These are phyloP conservation scores for Scarus forsteni DNA, from an alignment of 2,797 vertebrate genomes.

Conservation along the genomic window DNA sequence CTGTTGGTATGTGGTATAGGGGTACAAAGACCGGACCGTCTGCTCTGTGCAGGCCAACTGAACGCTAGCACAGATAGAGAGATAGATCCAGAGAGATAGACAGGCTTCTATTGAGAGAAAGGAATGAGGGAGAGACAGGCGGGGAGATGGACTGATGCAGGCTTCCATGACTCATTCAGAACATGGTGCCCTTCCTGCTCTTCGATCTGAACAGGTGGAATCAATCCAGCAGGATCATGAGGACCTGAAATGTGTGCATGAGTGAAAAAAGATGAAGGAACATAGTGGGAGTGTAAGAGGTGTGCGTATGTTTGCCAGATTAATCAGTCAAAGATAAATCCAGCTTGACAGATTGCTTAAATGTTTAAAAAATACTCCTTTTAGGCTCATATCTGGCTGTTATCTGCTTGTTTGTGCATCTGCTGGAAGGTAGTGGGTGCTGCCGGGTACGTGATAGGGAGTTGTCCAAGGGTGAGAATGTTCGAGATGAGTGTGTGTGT, in stretches of 20 bases:
- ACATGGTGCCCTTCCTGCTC: constrained; percentile 60
- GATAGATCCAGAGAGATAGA: constrained; percentile 13
- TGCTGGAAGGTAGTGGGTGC: constrained; percentile 66
- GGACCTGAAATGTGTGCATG: constrained; percentile 11
- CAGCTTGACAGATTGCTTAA: background rate
- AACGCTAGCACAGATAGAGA: background rate
- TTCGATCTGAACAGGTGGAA: constrained; percentile 69
- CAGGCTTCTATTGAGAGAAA: constrained; percentile 33
- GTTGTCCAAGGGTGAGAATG: constrained; percentile 56
- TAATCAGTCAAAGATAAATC: constrained; percentile 40
- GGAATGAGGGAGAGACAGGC: constrained; percentile 15
- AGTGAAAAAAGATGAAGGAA: constrained; percentile 16
- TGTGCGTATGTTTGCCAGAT: constrained; percentile 43
- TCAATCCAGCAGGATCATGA: constrained; percentile 34
- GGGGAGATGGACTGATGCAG: constrained; percentile 38
- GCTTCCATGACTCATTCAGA: constrained; percentile 71
- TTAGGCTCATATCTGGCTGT: constrained; percentile 28
- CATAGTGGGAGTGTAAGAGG: constrained; percentile 33
- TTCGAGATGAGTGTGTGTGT: constrained; percentile 41
- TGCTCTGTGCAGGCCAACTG: constrained; percentile 7
- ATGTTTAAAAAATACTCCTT: constrained; percentile 22
- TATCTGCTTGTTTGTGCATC: constrained; percentile 46
- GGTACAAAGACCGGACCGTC: constrained; percentile 22
- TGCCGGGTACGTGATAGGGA: constrained; percentile 34
- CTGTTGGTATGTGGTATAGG: constrained; percentile 44